phyloP scores from a whole-genome alignment of 2,113 vertebrate species.

The Diadophis punctatus region DNA sequence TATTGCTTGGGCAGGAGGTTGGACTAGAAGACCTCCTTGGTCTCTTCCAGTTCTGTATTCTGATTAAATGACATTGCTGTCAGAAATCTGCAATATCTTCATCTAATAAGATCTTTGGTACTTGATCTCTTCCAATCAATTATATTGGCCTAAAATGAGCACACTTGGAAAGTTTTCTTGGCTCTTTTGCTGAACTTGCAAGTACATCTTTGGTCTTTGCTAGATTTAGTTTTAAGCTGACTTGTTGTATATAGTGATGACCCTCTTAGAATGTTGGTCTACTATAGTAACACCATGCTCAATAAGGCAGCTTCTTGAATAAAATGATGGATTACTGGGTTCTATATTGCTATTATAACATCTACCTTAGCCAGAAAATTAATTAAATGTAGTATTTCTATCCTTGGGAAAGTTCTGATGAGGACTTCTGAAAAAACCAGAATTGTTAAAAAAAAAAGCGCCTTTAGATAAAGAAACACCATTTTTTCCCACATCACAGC shows the following conservation, averaged over 20 bases:
- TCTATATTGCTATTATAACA: background rate
- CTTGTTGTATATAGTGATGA: background rate
- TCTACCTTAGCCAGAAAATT: background rate
- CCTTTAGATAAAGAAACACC: background rate
- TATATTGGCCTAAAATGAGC: too few relatives aligned
- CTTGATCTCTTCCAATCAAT: background rate
- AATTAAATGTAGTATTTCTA: background rate
- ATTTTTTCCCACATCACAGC: background rate
- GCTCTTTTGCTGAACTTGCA: background rate
- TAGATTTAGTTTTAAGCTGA: background rate
- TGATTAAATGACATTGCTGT: background rate
- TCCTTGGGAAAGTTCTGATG: background rate
- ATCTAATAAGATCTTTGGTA: background rate
- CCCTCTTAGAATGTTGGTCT: background rate
- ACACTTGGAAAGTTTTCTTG: background rate
- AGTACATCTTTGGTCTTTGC: too few relatives aligned
- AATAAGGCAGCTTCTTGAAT: background rate
- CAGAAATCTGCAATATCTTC: background rate
- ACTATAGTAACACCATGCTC: background rate
- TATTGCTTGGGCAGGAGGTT: background rate
- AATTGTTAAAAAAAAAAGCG: background rate
- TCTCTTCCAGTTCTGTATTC: background rate
- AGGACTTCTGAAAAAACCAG: background rate
- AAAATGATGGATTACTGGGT: background rate
- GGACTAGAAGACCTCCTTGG: background rate